These are phyloP conservation scores for Varanus komodoensis DNA, from an alignment of 2,113 vertebrate species.

Conservation along the genomic window DNA sequence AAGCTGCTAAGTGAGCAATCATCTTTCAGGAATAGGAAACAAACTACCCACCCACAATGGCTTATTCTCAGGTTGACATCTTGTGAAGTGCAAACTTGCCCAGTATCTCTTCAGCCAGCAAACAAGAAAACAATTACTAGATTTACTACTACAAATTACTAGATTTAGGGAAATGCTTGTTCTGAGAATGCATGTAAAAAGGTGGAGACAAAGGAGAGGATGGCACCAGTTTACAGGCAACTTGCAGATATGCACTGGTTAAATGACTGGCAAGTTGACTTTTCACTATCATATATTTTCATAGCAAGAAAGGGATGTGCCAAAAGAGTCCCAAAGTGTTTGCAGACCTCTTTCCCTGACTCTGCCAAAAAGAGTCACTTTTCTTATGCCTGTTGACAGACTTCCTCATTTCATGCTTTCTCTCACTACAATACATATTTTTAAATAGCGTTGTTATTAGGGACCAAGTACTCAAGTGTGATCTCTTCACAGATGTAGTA, in stretches of 20 bases:
- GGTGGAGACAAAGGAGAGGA: no score
- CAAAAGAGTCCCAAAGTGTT: background rate
- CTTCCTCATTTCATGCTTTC: no score
- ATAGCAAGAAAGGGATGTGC: background rate
- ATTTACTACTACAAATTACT: background rate
- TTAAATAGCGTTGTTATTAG: background rate
- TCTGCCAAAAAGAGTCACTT: background rate
- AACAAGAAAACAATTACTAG: background rate
- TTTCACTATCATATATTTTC: background rate
- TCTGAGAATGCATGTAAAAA: background rate
- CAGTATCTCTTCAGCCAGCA: background rate
- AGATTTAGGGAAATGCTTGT: background rate
- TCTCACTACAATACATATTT: background rate
- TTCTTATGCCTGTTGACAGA: background rate
- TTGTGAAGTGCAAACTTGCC: no score
- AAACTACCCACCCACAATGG: no score
- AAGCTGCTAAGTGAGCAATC: no score
- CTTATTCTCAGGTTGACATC: no score
- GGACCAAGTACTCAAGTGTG: background rate
- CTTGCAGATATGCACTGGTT: background rate
- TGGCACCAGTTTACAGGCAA: background rate
- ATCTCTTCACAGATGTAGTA: background rate
- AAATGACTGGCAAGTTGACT: background rate
- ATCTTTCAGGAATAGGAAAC: no score
- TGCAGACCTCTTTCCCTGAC: background rate